phyloP scores from a whole-genome alignment of 2,797 vertebrate genomes.

The Nyctalus aviator region DNA sequence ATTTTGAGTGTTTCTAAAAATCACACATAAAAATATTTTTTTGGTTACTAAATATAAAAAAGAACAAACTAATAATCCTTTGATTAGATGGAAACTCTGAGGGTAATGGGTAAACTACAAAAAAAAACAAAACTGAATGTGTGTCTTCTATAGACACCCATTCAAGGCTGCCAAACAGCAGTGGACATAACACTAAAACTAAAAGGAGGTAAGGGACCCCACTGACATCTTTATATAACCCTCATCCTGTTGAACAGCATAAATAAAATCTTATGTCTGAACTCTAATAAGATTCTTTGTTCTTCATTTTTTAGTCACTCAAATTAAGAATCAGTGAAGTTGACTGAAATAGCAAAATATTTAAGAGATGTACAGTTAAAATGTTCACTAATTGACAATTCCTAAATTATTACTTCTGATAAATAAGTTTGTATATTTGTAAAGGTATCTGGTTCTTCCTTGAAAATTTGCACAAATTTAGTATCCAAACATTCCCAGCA shows the following conservation, averaged over 20 bases:
- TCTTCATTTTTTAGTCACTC: background rate
- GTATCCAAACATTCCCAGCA: background rate
- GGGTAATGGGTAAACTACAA: background rate
- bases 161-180: background rate
- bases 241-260: background rate
- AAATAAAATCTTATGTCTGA: background rate
- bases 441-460: background rate
- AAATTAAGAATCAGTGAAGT: background rate
- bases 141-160: background rate
- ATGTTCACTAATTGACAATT: background rate
- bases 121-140: background rate
- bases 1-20: background rate
- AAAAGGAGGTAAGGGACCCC: background rate
- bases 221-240: background rate
- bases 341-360: background rate
- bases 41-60: slow-evolving; percentile 7
- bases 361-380: background rate
- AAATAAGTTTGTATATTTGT: background rate
- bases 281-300: background rate
- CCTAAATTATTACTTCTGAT: background rate
- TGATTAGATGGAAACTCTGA: background rate
- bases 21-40: background rate
- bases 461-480: background rate
- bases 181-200: background rate
- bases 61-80: background rate